phyloP scores from a whole-genome alignment of 2,113 vertebrate species.

The Anthoscopus minutus region DNA sequence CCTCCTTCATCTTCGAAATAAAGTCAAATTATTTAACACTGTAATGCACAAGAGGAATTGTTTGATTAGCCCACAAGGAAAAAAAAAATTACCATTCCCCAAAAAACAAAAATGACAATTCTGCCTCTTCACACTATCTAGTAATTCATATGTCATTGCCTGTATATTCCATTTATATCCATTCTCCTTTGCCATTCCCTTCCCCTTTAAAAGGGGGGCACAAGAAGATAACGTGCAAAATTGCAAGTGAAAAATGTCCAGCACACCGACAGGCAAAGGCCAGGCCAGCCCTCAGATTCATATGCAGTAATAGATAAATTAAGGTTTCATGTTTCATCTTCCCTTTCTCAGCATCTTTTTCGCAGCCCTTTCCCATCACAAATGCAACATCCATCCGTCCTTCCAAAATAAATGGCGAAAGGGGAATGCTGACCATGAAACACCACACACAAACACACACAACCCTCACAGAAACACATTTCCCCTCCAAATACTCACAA shows the following conservation, averaged over 20 bases:
- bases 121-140: neutral
- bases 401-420: slow-evolving; percentile 33
- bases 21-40: neutral
- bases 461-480: neutral
- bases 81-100: neutral
- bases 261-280: slow-evolving; percentile 22
- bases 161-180: neutral
- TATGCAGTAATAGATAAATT: slow-evolving; percentile 4
- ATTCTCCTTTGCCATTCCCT: slow-evolving; percentile 4
- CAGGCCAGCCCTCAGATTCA: slow-evolving; percentile 46
- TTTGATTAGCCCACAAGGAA: neutral
- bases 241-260: slow-evolving; percentile 61
- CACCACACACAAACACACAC: neutral
- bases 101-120: neutral
- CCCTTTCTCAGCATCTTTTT: slow-evolving; percentile 31
- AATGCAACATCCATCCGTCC: slow-evolving; percentile 54
- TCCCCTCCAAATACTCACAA: slow-evolving; percentile 60
- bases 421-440: neutral
- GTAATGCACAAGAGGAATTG: neutral
- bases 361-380: slow-evolving; percentile 22
- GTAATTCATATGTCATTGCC: neutral
- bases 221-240: slow-evolving; percentile 62
- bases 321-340: slow-evolving; percentile 1
- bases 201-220: slow-evolving; percentile 49
- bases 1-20: neutral